Evolutionary conservation across 2,113 vertebrate genomes (phyloP), one percentile per base, ranked within the genome.

Genomic region (Crotalus viridis): DNA sequence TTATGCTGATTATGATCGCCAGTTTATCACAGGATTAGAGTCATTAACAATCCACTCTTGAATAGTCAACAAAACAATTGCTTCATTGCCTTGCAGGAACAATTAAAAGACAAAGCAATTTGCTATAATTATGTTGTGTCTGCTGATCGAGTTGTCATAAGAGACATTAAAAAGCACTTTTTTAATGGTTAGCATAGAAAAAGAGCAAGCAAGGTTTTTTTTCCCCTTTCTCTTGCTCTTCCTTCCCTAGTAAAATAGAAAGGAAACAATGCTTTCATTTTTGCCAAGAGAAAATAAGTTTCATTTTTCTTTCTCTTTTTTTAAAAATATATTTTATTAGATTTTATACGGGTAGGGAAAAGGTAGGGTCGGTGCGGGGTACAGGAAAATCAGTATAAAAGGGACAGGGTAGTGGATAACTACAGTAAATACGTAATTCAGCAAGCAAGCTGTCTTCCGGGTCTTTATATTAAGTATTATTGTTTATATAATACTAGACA

Each of bases 71-170:
- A 69, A 97, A 97, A 97, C 97, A 97, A 95, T 74, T 97, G 95
- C 97, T 97, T 98, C 96, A 97, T 95, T 98, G 97, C 97, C 97
- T 98, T 96, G 97, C 96, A 98, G 97, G 97, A 98, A 97, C 96
- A 98, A 98, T 98, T 97, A 98, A 95, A 94, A 96, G 97, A 97
- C 95, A 96, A 97, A 98, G 96, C 96, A 97, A 97, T 98, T 98
- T 97, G 96, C 97, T 94, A 97, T 97, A 98, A 98, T 98, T 98
- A 97, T 96, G 96, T 97, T 96, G 94, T 97, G 97, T 96, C 94
- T 97, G 96, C 96, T 96, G 97, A 97, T 97, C 94, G 95, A 97
- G 95, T 95, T 95, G 97, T 97, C 97, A 97, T 97, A 97, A 96
- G 92, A 95, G 93, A 97, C 97, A 96, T 97, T 97, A 95, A 97